Evolutionary conservation across 1,140 invertebrate species (phyloP).

Genomic region (Trichonephila clavata): DNA sequence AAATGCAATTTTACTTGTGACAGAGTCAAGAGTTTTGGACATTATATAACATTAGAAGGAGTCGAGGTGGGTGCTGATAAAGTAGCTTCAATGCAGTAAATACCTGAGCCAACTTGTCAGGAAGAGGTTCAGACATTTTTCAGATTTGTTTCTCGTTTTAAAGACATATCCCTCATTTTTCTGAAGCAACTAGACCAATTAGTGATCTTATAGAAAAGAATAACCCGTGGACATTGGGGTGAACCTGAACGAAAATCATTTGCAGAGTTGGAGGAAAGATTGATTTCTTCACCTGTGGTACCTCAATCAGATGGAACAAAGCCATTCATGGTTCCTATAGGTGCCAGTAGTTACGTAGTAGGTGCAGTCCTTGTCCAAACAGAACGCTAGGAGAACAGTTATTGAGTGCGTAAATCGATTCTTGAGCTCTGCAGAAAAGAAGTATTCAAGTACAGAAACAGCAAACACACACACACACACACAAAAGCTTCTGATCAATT

Average conservation of each 20-base stretch:
- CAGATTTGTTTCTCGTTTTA: not conserved
- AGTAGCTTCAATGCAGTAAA: slow-evolving; percentile 71
- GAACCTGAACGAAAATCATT: slow-evolving; percentile 72
- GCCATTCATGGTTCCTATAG: slow-evolving; percentile 78
- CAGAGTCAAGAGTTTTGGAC: slow-evolving; percentile 3
- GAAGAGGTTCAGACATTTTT: not conserved
- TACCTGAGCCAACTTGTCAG: slow-evolving; percentile 68
- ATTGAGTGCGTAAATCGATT: slow-evolving; percentile 79
- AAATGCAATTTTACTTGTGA: slow-evolving; percentile 36
- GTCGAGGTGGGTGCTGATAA: slow-evolving; percentile 77
- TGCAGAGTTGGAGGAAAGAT: slow-evolving; percentile 75
- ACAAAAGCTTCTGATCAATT: not conserved
- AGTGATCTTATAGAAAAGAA: not conserved
- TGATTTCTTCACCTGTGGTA: slow-evolving; percentile 77
- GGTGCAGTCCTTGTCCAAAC: slow-evolving; percentile 77
- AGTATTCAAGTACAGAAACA: no score
- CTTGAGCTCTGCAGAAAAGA: no score
- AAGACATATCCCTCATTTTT: slow-evolving; percentile 40
- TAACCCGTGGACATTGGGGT: slow-evolving; percentile 60
- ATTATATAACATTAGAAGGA: slow-evolving; percentile 71
- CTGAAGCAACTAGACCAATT: not conserved
- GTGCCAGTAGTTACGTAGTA: slow-evolving; percentile 78
- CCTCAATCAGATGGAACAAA: slow-evolving; percentile 77
- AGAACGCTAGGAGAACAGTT: slow-evolving; percentile 59
- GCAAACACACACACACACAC: no score